phyloP scores from a whole-genome alignment of 2,113 vertebrate genomes.

The Trogon surrucura region DNA sequence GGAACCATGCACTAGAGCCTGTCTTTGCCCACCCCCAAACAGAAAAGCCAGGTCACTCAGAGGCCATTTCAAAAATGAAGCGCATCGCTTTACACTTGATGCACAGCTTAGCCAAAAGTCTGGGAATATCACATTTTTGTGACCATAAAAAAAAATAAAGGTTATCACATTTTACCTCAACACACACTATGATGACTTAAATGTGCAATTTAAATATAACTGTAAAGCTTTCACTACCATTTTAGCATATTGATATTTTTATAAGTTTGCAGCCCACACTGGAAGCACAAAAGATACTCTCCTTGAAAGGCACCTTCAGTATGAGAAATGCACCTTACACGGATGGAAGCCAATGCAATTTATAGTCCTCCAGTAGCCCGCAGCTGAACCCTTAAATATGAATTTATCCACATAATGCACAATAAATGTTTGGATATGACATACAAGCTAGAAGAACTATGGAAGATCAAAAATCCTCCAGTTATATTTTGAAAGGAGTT shows the following conservation, averaged over 20 bases:
- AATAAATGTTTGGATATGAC: neutral
- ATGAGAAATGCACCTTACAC: neutral
- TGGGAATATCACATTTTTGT: neutral
- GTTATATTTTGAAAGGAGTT: constrained; percentile 37
- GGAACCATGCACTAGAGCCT: fast-evolving
- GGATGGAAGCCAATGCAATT: neutral
- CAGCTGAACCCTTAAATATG: neutral
- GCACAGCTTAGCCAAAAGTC: neutral
- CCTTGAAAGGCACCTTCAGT: neutral
- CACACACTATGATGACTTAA: neutral
- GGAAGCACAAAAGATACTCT: neutral
- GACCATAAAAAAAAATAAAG: neutral
- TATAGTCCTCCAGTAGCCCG: neutral
- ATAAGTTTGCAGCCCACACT: neutral
- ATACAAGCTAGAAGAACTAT: neutral
- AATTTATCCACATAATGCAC: neutral
- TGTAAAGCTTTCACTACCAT: neutral
- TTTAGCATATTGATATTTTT: neutral
- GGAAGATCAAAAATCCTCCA: constrained; percentile 40
- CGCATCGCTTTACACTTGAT: neutral
- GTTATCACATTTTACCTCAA: neutral
- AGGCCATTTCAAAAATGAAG: neutral
- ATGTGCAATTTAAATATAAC: neutral
- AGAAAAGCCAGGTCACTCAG: neutral
- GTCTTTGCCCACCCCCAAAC: neutral